Conservation (phyloP, 2,797 vertebrate species). For the Todus mexicanus region DNA sequence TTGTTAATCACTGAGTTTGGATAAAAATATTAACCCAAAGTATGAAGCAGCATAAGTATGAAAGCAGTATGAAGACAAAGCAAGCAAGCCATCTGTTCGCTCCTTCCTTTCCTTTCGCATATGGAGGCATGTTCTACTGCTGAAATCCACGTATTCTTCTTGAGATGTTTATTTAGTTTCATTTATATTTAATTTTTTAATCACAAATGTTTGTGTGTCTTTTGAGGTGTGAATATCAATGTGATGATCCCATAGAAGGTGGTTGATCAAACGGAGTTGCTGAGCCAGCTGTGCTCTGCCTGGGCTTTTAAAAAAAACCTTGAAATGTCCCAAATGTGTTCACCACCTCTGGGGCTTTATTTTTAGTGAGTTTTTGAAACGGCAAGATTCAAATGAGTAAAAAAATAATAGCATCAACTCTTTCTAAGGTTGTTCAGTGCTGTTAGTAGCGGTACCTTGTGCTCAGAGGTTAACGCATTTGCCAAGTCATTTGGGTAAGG, state of each 20-base stretch:
- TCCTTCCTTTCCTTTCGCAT: neutral
- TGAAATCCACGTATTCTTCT: neutral
- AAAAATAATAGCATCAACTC: neutral
- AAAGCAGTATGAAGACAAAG: constrained; percentile 17
- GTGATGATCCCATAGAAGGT: neutral
- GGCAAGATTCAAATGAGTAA: neutral
- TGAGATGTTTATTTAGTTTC: neutral
- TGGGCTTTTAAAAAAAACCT: neutral
- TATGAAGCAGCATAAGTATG: neutral
- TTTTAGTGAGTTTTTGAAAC: neutral
- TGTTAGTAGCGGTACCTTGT: neutral
- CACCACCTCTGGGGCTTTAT: neutral
- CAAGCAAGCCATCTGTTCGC: constrained; percentile 40
- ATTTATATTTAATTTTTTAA: neutral
- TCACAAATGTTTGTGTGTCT: neutral
- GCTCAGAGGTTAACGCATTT: neutral
- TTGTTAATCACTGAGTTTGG: constrained; percentile 41
- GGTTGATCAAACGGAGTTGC: neutral
- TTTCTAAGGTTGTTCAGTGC: neutral
- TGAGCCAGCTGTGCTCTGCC: neutral
- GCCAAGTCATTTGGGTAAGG: neutral
- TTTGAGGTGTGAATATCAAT: neutral
- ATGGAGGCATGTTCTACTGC: neutral
- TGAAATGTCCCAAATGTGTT: neutral
- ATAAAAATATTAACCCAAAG: constrained; percentile 54